Conservation (phyloP, 1,140 invertebrate genomes). For the Lasaia peninsularis region DNA sequence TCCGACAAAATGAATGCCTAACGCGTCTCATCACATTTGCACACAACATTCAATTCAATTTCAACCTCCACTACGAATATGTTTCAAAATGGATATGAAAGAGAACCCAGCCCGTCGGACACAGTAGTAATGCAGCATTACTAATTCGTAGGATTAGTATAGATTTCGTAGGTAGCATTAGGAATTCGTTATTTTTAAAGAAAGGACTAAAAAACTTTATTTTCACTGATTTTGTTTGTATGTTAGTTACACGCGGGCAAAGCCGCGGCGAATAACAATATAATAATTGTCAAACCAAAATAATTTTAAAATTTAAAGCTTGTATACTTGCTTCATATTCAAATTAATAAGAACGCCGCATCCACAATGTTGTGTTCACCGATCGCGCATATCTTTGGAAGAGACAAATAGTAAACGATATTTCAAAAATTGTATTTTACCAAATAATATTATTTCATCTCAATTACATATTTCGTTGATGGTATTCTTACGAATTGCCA, state of each 20-base stretch:
- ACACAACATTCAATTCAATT: neutral
- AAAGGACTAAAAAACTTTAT: too few relatives aligned
- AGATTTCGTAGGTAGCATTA: too few relatives aligned
- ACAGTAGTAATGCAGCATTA: too few relatives aligned
- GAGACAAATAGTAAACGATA: neutral
- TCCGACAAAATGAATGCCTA: neutral
- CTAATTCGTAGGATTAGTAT: too few relatives aligned
- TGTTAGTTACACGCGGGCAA: too few relatives aligned
- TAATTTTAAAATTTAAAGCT: neutral
- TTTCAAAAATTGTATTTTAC: neutral
- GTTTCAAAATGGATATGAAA: neutral
- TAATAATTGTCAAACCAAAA: too few relatives aligned
- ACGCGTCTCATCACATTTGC: neutral
- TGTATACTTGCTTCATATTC: too few relatives aligned
- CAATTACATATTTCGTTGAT: neutral
- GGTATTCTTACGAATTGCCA: too few relatives aligned
- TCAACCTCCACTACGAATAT: neutral
- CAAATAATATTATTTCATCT: neutral
- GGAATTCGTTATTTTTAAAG: too few relatives aligned
- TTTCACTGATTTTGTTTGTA: too few relatives aligned
- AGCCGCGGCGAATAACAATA: too few relatives aligned
- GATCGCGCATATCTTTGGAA: neutral
- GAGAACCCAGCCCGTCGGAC: neutral
- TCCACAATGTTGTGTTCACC: neutral
- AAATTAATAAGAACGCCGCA: neutral